Evolutionary conservation across 2,888 invertebrate species (phyloP).

Genomic region (Operophtera brumata): DNA sequence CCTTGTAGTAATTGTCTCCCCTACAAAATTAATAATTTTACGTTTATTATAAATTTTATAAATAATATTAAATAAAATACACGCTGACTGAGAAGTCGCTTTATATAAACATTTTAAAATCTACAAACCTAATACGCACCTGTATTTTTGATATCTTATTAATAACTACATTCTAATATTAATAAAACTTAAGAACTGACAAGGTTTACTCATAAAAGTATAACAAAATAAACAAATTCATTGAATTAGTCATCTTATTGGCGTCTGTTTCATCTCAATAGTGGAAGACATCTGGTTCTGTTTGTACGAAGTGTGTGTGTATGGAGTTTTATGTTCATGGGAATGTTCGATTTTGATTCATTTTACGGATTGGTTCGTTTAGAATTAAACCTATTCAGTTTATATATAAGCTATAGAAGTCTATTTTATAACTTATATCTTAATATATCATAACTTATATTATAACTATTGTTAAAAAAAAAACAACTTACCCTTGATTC

Average conservation of each 20-base stretch:
- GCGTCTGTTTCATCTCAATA: conserved; percentile 63
- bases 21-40: no score
- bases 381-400: background rate
- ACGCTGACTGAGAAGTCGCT: no score
- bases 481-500: no score
- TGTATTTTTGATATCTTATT: conserved; percentile 3
- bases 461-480: no score
- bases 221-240: conserved; percentile 61
- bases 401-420: background rate
- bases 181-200: conserved; percentile 45
- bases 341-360: conserved; percentile 28
- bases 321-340: conserved; percentile 31
- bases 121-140: no score
- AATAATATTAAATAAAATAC: no score
- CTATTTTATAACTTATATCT: no score
- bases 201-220: conserved; percentile 63
- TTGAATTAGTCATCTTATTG: conserved; percentile 48
- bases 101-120: no score
- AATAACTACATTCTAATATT: conserved; percentile 21
- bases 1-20: no score
- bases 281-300: conserved; percentile 46
- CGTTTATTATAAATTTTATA: no score
- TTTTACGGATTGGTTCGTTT: conserved; percentile 24
- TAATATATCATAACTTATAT: no score
- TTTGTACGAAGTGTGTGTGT: conserved; percentile 23